Evolutionary conservation across 2,888 invertebrate genomes (phyloP), one percentile per base, ranked within the genome.

Genomic region (Hylaea fasciaria): DNA sequence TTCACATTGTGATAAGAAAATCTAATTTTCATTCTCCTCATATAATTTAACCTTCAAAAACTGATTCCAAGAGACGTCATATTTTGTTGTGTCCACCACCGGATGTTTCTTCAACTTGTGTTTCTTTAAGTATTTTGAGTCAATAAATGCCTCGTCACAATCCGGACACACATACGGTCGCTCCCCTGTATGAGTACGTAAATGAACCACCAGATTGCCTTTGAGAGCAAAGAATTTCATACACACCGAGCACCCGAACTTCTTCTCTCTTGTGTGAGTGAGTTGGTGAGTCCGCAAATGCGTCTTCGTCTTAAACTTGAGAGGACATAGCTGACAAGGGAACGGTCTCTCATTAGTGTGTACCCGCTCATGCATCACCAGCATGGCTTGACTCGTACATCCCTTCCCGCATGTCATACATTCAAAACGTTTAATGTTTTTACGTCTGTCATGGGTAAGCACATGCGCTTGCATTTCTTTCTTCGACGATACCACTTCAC

Each of bases 201-300:
- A 75, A 72, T 93, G 93, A 0, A 93, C 91, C 0, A 93, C 92
- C 40, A 93, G 76, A 66, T 93, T 93, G 0, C 93, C 93, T 76
- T 93, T 93, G 3, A 93, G 65, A 0, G 93, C 92, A 76, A 93
- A 93, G 77, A 92, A 93, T 57, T 93, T 93, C 92, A 92, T 89
- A 68, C 93, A 93, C 43, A 92, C 89, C 0, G 93, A 92, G 68
- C 93, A 93, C 0, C 93, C 92, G 78, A 93, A 93, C 62, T 91
- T 91, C 71, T 92, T 93, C 57, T 93, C 93, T 11, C 93, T 80
- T 0, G 93, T 93, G 63, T 93, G 93, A 10, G 93, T 93, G 1
- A 93, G 74, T 66, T 93, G 93, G 65, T 93, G 93, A 0, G 93
- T 93, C 3, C 92, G 69, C 49, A 93, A 72, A 74, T 93, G 93